Base-by-base conservation (phyloP, 2,888 invertebrate genomes). In the Hanleya hanleyi region DNA sequence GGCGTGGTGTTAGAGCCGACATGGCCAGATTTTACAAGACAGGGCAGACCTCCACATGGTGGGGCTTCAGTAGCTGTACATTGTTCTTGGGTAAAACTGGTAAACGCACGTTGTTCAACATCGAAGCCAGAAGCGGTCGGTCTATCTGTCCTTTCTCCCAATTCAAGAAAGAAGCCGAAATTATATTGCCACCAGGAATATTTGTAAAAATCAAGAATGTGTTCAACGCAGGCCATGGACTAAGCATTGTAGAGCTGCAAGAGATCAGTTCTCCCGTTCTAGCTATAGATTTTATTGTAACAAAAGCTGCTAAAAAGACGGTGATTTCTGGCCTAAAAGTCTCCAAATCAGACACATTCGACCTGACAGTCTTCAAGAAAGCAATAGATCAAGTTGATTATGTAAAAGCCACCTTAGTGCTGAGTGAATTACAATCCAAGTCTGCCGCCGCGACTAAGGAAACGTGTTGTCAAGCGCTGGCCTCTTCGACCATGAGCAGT, bases 1-100 rank as follows among this genome's bases (percentile, higher is more conserved):
- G 64, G 64, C 64, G 64, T 22, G 64, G 64, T 15, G 38, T 64
- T 22, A 64, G 29, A 18, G 35, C 64, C 9, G 29, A 64, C 36
- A 64, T 64, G 18, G 26, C n/a, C 3, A 18, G 15, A 12, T 9
- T 9, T 18, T 64, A 64, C 64, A 12, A 18, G 2, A 37, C 35
- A 29, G 64, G 64, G 2, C 15, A 37, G 38, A 35, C 18, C 15
- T 22, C 36, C 5, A 12, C 22, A 1, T 64, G 64, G 64, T 29
- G 29, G 15, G 35, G 37, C 36, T 64, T 64, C 38, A 64, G 64
- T 36, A 64, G 64, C 26, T 64, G 64, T 36, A 18, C 35, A 3
- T n/a, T 37, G 3, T 18, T 64, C 12, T 37, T 64, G 35, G 64
- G 64, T 26, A 29, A 35, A 3, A 18, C 38, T n/a, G 64, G 64